Percentiles rank a stretch among this genome's conserved stretches.
Evolutionary conservation across 2,888 invertebrate species (phyloP).

Genomic region (Lepetodrilus schrolli): DNA sequence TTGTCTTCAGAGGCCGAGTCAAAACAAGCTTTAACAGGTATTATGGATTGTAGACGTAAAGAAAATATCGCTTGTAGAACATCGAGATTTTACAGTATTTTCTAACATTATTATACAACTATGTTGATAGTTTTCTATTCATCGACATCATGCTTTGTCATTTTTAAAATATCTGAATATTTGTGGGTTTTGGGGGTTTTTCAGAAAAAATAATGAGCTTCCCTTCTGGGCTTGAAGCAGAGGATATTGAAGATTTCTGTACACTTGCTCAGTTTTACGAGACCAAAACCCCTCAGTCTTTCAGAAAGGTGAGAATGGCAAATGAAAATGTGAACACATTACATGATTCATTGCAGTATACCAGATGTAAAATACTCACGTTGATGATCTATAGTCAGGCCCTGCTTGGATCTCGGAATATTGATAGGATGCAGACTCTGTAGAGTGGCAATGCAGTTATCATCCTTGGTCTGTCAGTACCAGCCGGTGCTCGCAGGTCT

Average conservation of each 20-base stretch:
- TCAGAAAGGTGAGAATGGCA: slow-evolving; percentile 82
- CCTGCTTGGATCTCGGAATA: too few relatives aligned
- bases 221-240: slow-evolving; percentile 85
- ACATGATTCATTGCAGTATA: too few relatives aligned
- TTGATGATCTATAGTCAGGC: too few relatives aligned
- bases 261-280: slow-evolving; percentile 97
- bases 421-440: too few relatives aligned
- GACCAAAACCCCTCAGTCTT: slow-evolving; percentile 92
- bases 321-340: slow-evolving; percentile 1
- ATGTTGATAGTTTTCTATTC: not conserved
- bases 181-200: not conserved
- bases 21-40: slow-evolving; percentile 70
- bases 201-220: slow-evolving; percentile 63
- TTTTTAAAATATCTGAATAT: not conserved
- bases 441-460: too few relatives aligned
- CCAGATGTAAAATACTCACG: too few relatives aligned
- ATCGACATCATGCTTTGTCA: not conserved
- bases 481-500: too few relatives aligned
- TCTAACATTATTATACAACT: not conserved
- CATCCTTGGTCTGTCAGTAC: too few relatives aligned
- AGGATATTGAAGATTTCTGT: slow-evolving; percentile 97
- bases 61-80: too few relatives aligned
- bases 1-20: slow-evolving; percentile 63
- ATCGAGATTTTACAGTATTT: not conserved
- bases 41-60: too few relatives aligned